Percentiles rank a stretch among this genome's conserved stretches.
These are phyloP conservation scores for Hypena proboscidalis DNA, from an alignment of 2,888 invertebrate genomes.

Conservation along the genomic window DNA sequence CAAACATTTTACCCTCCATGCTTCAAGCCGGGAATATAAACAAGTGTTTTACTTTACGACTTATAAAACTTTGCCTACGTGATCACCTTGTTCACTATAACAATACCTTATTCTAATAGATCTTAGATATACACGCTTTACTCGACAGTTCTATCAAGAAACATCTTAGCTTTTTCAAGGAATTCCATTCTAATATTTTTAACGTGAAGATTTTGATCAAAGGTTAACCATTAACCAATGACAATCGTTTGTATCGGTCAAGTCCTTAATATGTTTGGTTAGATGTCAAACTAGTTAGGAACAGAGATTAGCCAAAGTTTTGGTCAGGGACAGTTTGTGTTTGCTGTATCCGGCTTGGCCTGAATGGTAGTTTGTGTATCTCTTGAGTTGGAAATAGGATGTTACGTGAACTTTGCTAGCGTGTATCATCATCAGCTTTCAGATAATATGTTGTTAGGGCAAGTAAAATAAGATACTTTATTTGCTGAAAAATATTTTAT, in stretches of 20 bases:
- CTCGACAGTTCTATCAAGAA: conserved; percentile 43
- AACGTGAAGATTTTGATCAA: conserved; percentile 35
- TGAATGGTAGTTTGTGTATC: conserved; percentile 17
- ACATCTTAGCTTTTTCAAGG: conserved; percentile 44
- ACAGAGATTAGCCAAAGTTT: conserved; percentile 20
- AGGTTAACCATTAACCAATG: conserved; percentile 31
- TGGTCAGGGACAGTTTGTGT: conserved; percentile 14
- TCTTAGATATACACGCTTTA: conserved; percentile 42
- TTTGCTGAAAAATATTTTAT: too few relatives aligned
- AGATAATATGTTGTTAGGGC: too few relatives aligned
- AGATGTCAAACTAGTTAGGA: conserved; percentile 32
- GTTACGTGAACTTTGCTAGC: neutral
- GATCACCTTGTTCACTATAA: conserved; percentile 2
- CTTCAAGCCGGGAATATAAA: neutral
- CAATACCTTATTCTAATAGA: conserved; percentile 34
- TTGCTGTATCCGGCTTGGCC: neutral
- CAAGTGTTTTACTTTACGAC: neutral
- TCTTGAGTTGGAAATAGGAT: too few relatives aligned
- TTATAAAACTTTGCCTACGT: conserved; percentile 13
- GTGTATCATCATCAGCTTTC: neutral
- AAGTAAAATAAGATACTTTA: too few relatives aligned
- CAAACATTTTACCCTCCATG: neutral
- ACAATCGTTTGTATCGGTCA: conserved; percentile 23
- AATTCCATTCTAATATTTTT: conserved; percentile 28
- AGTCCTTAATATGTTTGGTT: conserved; percentile 25